Percentiles rank a stretch among this genome's conserved stretches.
phyloP scores from a whole-genome alignment of 2,113 vertebrate species.

The Nyctereutes procyonoides region DNA sequence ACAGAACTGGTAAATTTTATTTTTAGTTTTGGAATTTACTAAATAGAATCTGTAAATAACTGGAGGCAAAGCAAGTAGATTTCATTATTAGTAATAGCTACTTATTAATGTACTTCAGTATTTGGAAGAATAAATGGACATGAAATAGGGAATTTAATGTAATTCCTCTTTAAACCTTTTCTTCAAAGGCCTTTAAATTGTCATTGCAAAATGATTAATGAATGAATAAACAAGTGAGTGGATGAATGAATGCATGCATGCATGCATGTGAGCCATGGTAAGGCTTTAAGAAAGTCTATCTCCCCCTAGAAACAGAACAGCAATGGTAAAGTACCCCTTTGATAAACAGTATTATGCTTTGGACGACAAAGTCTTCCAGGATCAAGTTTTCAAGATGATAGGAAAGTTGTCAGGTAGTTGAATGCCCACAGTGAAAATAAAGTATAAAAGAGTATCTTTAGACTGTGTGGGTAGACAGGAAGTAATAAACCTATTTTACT shows the following conservation, averaged over 20 bases:
- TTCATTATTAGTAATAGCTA: not conserved
- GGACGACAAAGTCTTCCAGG: not conserved
- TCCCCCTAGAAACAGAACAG: not conserved
- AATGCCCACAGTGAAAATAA: not conserved
- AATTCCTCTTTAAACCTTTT: not conserved
- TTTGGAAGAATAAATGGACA: not conserved
- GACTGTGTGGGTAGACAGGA: not conserved
- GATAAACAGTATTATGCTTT: not conserved
- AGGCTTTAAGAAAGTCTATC: not conserved
- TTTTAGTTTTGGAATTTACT: not conserved
- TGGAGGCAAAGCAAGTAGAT: not conserved
- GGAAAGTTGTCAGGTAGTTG: not conserved
- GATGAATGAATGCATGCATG: not conserved
- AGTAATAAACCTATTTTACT: not conserved
- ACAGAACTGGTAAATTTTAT: not conserved
- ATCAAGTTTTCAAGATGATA: not conserved
- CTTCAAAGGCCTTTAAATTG: not conserved
- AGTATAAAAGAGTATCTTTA: not conserved
- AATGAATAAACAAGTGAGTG: not conserved
- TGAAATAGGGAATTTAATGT: not conserved
- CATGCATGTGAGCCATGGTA: not conserved
- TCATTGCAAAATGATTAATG: not conserved
- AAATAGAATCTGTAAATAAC: slow-evolving; percentile 16
- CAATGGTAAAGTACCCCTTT: not conserved
- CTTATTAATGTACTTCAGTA: not conserved